Base-by-base conservation (phyloP, 1,140 invertebrate genomes). In the Cheumatopsyche charites region DNA sequence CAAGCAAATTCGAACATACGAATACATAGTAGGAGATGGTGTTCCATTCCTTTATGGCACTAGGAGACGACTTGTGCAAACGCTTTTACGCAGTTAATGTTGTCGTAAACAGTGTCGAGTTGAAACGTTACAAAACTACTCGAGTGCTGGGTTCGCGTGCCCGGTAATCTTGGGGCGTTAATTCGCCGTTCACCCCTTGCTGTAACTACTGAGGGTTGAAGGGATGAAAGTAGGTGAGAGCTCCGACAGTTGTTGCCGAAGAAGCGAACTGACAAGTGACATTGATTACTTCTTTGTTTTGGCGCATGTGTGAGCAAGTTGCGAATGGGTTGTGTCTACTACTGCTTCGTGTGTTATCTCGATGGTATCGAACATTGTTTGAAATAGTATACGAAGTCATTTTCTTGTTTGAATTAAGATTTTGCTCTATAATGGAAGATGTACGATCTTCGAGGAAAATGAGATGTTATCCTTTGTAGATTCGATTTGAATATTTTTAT, bases 61-160 rank as follows among this genome's bases (percentile, higher is more conserved):
- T n/a, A n/a, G n/a, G n/a, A n/a, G 47, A 52, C 47, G 15, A 52
- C 15, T 15, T 15, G 15, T 21, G 47, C n/a, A n/a, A n/a, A n/a
- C n/a, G n/a, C n/a, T n/a, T 52, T 52, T 13, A 17, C 3, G n/a
- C 19, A 41, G n/a, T 42, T 43, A 42, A 65, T 43, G 21, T 69
- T 23, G 69, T 63, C 69, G 70, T 76, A 73, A 76, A 76, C 69
- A 73, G 75, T 72, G 69, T 76, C 62, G 73, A 76, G 75, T 73
- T 76, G 75, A 76, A 76, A 76, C 73, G 75, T 73, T 76, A 76
- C 75, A 71, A 76, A 76, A 29, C 71, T 66, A 72, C 72, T 73
- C 74, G 67, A 68, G 73, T 70, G 52, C 49, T n/a, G 26, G 11
- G 19, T 52, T 62, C 62, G 47, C 45, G 49, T 67, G 55, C 19